Evolutionary conservation across 2,113 vertebrate genomes (phyloP), one percentile per base, ranked within the genome.

Genomic region (Mesembrinibis cayennensis): DNA sequence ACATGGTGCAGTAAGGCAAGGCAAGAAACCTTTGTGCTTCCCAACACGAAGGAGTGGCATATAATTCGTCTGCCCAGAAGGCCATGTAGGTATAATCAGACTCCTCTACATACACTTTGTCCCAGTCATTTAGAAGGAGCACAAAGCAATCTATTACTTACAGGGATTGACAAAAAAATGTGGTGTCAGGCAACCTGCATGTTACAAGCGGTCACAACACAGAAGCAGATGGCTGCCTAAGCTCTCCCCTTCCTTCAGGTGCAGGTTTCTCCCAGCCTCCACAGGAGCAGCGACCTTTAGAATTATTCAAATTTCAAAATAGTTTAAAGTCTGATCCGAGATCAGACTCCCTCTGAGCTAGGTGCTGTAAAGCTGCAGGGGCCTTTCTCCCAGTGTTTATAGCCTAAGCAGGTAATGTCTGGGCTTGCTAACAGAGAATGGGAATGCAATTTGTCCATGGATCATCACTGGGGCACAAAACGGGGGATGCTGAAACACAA

Each of bases 161-260:
- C 19, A 73, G 26, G 22, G 22, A 36, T 1, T 30, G 59, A 70
- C 34, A 58, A n/a, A 92, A 92, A 92, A 77, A 36, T 0, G 6
- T 21, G 17, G 8, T 47, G 34, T 65, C 0, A 0, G 29, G 58
- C 62, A 85, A 19, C 11, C 14, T 65, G 34, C 45, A 5, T n/a
- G 3, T 49, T 78, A 62, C 0, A 1, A 29, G 23, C 6, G 26
- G 38, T 83, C 36, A 47, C 32, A 55, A 9, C 8, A 73, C 34
- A 53, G 62, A 52, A 42, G 20, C 29, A 77, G 16, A 40, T 47
- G 55, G 23, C 44, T 11, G 3, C 42, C 34, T 61, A 38, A 80
- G 19, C 11, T 82, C 32, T 56, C 25, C 15, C n/a, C 32, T 83
- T 40, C 62, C 34, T 73, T 45, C 1, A 1, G 18, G 44, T 50